Percentiles rank a stretch among this genome's conserved stretches.
phyloP scores from a whole-genome alignment of 1,140 invertebrate species.

The Bombus cullumanus region DNA sequence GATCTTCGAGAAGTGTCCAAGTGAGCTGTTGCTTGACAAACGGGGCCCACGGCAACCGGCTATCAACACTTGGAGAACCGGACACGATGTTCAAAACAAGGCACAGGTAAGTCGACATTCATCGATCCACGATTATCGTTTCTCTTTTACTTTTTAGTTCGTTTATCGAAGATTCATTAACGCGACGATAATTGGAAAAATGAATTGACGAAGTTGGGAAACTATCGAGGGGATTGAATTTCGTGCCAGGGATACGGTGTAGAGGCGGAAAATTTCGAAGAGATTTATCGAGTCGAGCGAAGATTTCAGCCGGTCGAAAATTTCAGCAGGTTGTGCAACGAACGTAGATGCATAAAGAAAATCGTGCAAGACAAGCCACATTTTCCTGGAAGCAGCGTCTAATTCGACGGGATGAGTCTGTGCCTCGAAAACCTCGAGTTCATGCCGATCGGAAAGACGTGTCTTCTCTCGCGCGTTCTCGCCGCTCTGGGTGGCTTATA shows the following conservation, averaged over 20 bases:
- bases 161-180: neutral
- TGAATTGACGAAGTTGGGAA: neutral
- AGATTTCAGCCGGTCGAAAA: neutral
- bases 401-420: slow-evolving; percentile 13
- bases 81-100: slow-evolving; percentile 87
- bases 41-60: slow-evolving; percentile 83
- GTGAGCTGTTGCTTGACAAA: slow-evolving; percentile 89
- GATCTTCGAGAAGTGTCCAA: slow-evolving; percentile 95
- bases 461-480: slow-evolving; percentile 28
- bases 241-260: neutral
- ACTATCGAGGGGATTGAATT: too few relatives aligned
- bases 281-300: neutral
- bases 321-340: neutral
- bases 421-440: neutral
- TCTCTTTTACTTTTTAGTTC: neutral
- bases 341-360: neutral
- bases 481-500: slow-evolving; percentile 38
- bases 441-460: slow-evolving; percentile 17
- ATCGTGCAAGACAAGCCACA: neutral
- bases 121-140: neutral
- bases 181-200: neutral
- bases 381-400: slow-evolving; percentile 26
- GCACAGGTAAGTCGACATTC: slow-evolving; percentile 85
- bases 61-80: slow-evolving; percentile 85
- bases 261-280: neutral